Conservation (phyloP, 2,888 invertebrate genomes). For the Andrena camellia region DNA sequence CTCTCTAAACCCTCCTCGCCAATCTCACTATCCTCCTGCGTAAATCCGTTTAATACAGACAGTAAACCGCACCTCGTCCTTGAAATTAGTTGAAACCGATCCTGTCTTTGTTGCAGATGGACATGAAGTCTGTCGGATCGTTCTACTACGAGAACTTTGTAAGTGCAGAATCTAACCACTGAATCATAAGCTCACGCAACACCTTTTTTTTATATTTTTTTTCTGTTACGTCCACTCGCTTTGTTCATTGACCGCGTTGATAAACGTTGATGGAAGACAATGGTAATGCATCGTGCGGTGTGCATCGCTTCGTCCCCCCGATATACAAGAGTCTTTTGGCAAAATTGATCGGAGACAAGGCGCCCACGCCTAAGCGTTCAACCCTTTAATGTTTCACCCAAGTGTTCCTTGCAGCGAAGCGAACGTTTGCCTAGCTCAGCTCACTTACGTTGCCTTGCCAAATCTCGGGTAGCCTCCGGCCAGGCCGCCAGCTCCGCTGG, state of each 20-base stretch:
- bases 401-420: conserved; percentile 15
- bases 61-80: conserved; percentile 68
- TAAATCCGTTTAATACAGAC: conserved; percentile 67
- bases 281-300: not conserved
- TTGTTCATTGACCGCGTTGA: not conserved
- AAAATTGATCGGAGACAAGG: not conserved
- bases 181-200: conserved; percentile 58
- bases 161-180: conserved; percentile 88
- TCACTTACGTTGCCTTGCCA: not conserved
- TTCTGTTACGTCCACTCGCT: not conserved
- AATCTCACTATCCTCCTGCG: conserved; percentile 58
- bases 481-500: conserved; percentile 32
- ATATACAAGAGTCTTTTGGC: not conserved
- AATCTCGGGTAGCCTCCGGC: conserved; percentile 17
- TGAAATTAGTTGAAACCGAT: conserved; percentile 83
- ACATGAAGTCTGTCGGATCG: conserved; percentile 97
- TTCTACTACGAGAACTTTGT: conserved; percentile 98
- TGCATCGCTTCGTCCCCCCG: not conserved
- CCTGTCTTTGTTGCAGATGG: conserved; percentile 92
- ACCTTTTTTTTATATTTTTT: conserved; percentile 8
- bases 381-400: conserved; percentile 3
- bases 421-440: conserved; percentile 2
- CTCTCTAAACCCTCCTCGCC: conserved; percentile 65
- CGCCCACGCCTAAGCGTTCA: not conserved
- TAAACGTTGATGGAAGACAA: not conserved